Evolutionary conservation across 2,888 invertebrate genomes (phyloP), one percentile per base, ranked within the genome.

Genomic region (Ennomos fuscantarius): DNA sequence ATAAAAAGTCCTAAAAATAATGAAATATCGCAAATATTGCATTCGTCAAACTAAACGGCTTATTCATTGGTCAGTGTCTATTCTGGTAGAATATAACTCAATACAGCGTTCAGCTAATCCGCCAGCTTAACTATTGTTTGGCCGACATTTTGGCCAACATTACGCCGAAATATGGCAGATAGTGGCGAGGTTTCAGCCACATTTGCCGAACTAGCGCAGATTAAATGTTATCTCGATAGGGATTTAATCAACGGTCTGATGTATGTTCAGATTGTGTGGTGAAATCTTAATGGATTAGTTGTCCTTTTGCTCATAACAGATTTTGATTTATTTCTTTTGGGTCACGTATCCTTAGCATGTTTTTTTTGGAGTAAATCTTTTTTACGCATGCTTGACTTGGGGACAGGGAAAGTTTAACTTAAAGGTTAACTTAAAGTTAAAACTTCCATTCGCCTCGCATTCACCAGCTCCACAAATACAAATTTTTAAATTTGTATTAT

Each of bases 121-220:
- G 11, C n/a, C 5, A 35, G 59, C 53, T 42, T 59, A 56, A 55
- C 59, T 59, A 59, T 64, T 64, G 61, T 61, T 61, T 40, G 33
- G 37, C 41, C 43, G 41, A 60, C 53, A 55, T 51, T 46, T 39
- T 46, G 51, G 45, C 42, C 46, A 39, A 49, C 56, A 59, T 52
- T 39, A 46, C 46, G 45, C 42, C 46, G 37, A 49, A 59, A 59
- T 52, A 58, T 47, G n/a, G 41, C 39, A 39, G 43, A 50, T 41
- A 41, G 40, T 13, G 31, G 42, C 41, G 9, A 41, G 46, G 33
- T 58, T 62, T 53, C 24, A 36, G 40, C 40, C 49, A 50, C 42
- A 56, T 51, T 56, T 39, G 13, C 42, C 15, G 13, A 37, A 37
- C 46, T 51, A 43, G 39, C 15, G 56, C 35, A 51, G 50, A 51